Percentiles rank a stretch among this genome's conserved stretches.
phyloP scores from a whole-genome alignment of 1,140 invertebrate genomes.

The Heterodera schachtii region DNA sequence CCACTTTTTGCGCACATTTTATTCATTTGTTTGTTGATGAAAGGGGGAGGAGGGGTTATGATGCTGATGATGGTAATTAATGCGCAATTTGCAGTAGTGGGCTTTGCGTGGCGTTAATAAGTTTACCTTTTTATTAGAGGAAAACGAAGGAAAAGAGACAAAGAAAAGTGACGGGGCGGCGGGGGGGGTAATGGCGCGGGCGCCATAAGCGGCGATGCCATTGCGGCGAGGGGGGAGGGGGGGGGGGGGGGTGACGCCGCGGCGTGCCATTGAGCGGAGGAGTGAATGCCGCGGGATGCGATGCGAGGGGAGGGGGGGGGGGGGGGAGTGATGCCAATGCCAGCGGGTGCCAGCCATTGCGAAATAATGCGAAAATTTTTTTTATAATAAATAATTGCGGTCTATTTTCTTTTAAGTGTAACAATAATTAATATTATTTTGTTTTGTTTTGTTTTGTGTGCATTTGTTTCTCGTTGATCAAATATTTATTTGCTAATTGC shows the following conservation, averaged over 20 bases:
- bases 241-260: not conserved
- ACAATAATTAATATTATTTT: not conserved
- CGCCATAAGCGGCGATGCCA: no score
- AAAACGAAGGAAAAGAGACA: not conserved
- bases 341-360: not conserved
- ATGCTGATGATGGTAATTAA: not conserved
- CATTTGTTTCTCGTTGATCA: not conserved
- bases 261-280: no score
- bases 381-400: not conserved
- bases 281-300: no score
- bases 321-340: not conserved
- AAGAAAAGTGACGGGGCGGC: not conserved
- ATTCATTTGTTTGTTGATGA: not conserved
- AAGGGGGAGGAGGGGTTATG: no score
- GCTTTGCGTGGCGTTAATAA: not conserved
- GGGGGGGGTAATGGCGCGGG: not conserved
- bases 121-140: not conserved
- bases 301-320: no score
- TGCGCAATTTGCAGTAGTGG: not conserved
- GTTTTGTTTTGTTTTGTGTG: not conserved
- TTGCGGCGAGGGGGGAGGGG: no score
- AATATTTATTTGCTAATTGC: not conserved
- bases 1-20: conserved; percentile 11
- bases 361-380: not conserved
- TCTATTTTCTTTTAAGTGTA: no score